Percentiles rank a stretch among this genome's conserved stretches.
Conservation (phyloP, 2,797 vertebrate species). For the Urosaurus nigricauda region DNA sequence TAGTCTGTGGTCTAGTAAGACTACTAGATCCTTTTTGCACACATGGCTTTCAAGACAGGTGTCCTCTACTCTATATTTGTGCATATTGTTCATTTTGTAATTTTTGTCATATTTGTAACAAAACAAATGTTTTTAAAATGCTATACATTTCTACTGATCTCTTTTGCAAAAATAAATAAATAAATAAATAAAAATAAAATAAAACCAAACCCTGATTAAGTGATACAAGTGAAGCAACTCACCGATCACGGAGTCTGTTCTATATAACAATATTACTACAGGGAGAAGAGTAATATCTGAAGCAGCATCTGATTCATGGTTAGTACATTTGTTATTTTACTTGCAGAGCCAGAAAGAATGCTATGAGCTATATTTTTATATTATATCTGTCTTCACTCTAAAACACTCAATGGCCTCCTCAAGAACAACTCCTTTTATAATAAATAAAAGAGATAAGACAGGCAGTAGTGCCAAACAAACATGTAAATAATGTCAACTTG, state of each 20-base stretch:
- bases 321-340: background rate
- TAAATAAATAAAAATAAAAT: background rate
- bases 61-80: too few relatives aligned
- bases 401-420: background rate
- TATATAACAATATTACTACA: background rate
- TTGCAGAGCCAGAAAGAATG: background rate
- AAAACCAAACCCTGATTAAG: background rate
- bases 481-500: constrained; percentile 9
- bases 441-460: background rate
- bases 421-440: background rate
- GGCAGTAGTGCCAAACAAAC: background rate
- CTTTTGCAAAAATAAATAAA: background rate
- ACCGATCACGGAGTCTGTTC: background rate
- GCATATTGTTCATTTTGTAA: too few relatives aligned
- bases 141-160: background rate
- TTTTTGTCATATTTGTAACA: too few relatives aligned
- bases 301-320: background rate
- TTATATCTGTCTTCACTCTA: background rate
- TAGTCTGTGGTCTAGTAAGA: too few relatives aligned
- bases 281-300: background rate
- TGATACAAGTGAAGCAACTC: background rate
- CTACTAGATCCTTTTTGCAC: too few relatives aligned
- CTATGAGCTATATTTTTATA: background rate
- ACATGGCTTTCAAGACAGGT: too few relatives aligned
- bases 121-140: background rate